These are phyloP conservation scores for Coptotermes formosanus DNA, from an alignment of 1,140 invertebrate genomes.

Conservation along the genomic window DNA sequence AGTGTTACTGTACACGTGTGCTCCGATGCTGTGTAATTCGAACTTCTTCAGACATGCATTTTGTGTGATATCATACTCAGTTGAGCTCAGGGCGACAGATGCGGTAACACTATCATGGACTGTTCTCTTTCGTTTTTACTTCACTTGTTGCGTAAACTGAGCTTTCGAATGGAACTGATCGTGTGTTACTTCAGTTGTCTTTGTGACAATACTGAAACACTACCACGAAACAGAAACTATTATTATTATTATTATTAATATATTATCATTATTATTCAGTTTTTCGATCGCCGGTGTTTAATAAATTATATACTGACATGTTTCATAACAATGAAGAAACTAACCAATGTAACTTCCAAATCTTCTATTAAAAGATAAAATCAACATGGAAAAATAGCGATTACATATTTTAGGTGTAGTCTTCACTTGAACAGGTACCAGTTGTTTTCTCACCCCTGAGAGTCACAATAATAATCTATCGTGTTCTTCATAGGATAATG, in stretches of 20 bases:
- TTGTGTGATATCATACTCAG: not conserved
- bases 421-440: not conserved
- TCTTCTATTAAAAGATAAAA: not conserved
- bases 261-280: no score
- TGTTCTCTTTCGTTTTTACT: not conserved
- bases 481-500: not conserved
- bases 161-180: not conserved
- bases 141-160: not conserved
- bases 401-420: not conserved
- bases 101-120: not conserved
- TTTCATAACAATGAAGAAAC: no score
- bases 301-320: no score
- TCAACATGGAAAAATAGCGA: not conserved
- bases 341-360: not conserved
- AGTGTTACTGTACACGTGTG: no score
- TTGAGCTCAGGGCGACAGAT: not conserved
- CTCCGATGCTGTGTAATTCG: not conserved
- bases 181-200: no score
- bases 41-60: not conserved
- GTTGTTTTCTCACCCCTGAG: not conserved
- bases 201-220: no score
- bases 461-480: not conserved
- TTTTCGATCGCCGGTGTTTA: no score
- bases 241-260: no score
- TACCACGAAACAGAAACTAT: no score